Conservation (phyloP, 2,113 vertebrate species). For the Hucho hucho region DNA sequence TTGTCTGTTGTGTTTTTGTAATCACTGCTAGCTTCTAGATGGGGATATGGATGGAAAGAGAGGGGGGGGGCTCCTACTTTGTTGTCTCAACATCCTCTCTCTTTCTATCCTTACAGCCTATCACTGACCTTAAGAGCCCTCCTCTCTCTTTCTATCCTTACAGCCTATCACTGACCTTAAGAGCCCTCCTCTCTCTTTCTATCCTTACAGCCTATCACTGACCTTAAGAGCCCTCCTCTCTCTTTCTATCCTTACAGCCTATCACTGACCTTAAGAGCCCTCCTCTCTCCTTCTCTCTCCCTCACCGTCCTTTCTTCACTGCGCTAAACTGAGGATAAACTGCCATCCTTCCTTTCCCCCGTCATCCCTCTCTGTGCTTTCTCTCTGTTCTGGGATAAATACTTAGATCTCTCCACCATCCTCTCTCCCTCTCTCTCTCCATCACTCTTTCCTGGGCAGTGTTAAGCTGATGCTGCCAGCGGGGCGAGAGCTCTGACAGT, state of each 20-base stretch:
- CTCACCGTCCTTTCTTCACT: neutral
- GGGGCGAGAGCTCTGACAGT: slow-evolving; percentile 33
- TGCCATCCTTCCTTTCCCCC: neutral
- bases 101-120: neutral
- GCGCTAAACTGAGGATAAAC: no score
- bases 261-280: neutral
- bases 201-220: neutral
- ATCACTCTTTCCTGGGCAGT: slow-evolving; percentile 15
- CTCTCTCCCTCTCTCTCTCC: slow-evolving; percentile 12
- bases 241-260: neutral
- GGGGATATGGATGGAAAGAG: no score
- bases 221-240: neutral
- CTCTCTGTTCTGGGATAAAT: neutral
- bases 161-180: no score
- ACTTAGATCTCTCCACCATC: neutral
- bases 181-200: slow-evolving; percentile 8
- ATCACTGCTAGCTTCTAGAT: no score
- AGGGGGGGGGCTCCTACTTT: no score
- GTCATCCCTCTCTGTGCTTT: neutral
- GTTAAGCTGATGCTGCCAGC: slow-evolving; percentile 25
- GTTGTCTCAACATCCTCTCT: no score
- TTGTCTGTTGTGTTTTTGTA: no score
- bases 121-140: no score
- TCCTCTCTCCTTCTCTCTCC: neutral
- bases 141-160: neutral